Evolutionary conservation across 2,797 vertebrate species (phyloP), one percentile per base, ranked within the genome.

Genomic region (Tinamus major): DNA sequence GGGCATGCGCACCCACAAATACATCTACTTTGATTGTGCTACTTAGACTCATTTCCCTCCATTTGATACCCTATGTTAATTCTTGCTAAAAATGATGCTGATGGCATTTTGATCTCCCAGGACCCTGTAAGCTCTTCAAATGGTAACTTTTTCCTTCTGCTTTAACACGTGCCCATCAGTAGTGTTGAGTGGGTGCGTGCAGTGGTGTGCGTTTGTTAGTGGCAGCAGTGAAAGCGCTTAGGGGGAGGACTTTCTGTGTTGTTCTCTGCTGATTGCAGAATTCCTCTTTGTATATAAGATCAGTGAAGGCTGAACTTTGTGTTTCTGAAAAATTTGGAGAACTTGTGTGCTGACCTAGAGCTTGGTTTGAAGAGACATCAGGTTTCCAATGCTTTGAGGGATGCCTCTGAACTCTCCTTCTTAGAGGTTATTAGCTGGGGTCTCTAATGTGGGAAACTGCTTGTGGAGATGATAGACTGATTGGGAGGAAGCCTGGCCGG

Each of bases 1-100:
- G 23, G 62, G 59, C 79, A 56, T 27, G 58, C 39, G 65, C 29
- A 24, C n/a, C 85, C 62, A 71, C 29, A 67, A 55, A 37, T 29
- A 56, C 11, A 11, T 83, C 5, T 17, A 10, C 61, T 70, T 78
- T 37, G 24, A 39, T 61, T 82, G 69, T 46, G 68, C 51, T 88
- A 27, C 48, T 79, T 65, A 41, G 8, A 21, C 33, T 79, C 59
- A n/a, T 33, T 35, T 35, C 6, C 7, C 69, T 51, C 21, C 49
- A n/a, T 48, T 63, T 81, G 62, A 61, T 51, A 6, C 23, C 23
- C 46, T 80, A 1, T 35, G 33, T 42, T 64, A 61, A 35, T 65
- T 92, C 49, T 77, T 89, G 87, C 89, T 79, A 86, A 78, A 88
- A 53, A 26, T 29, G 59, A 59, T 79, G 80, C 79, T 77, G 64